Percentiles rank a stretch among this genome's conserved stretches.
Evolutionary conservation across 2,113 vertebrate species (phyloP).

Genomic region (Indri indri): DNA sequence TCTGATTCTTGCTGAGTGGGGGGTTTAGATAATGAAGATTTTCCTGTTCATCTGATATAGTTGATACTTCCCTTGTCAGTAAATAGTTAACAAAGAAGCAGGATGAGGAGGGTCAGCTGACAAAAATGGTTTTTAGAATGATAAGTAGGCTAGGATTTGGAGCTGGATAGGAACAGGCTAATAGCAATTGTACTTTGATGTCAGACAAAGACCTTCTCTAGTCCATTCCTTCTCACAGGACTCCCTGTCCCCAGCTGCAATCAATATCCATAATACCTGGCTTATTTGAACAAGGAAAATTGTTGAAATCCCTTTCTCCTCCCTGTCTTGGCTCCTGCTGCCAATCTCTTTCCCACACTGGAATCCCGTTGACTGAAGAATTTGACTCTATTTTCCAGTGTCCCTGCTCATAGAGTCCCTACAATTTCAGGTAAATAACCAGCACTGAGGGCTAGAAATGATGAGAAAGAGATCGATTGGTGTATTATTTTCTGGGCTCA

Average conservation of each 20-base stretch:
- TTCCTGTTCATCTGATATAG: not conserved
- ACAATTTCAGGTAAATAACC: not conserved
- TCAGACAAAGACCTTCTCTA: conserved; percentile 1
- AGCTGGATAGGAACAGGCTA: conserved; percentile 69
- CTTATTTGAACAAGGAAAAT: conserved; percentile 44
- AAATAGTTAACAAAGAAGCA: conserved; percentile 70
- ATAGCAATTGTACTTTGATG: conserved; percentile 60
- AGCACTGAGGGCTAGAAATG: not conserved
- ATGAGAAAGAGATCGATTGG: not conserved
- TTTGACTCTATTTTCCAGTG: not conserved
- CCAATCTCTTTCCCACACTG: not conserved
- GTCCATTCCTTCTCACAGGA: conserved; percentile 20
- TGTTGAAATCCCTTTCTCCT: conserved; percentile 18
- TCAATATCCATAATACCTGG: not conserved
- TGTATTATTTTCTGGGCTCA: conserved; percentile 32
- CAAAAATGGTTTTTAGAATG: conserved; percentile 77
- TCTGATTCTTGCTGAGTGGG: not conserved
- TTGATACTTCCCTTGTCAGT: conserved; percentile 1
- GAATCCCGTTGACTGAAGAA: not conserved
- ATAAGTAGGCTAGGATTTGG: conserved; percentile 61
- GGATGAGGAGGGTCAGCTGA: conserved; percentile 52
- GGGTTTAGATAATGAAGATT: conserved; percentile 31
- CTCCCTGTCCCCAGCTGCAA: not conserved
- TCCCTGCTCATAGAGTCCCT: not conserved
- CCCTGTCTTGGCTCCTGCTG: not conserved